Base-by-base conservation (phyloP, 2,888 invertebrate genomes). In the Noctua comes region DNA sequence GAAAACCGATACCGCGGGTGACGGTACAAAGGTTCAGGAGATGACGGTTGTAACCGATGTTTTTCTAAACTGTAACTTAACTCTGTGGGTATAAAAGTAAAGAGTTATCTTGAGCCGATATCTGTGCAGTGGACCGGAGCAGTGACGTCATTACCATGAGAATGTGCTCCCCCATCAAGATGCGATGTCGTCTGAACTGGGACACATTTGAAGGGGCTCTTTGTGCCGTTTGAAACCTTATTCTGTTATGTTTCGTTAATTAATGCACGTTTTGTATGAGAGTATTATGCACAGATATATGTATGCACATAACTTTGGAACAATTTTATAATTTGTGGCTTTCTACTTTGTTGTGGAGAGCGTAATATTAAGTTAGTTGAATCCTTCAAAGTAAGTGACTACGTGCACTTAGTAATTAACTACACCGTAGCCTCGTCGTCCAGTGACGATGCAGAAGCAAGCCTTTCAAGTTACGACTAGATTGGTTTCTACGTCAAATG, bases 1-100 rank as follows among this genome's bases (percentile, higher is more conserved):
- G 31, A n/a, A 5, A 0, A 21, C 36, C 57, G 54, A 27, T 1
- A n/a, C 69, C 43, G 16, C 10, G 3, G 24, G 54, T 21, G 36
- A 11, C 68, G 62, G 27, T 1, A 65, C 73, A 48, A 65, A 80
- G 51, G 57, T 11, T 51, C 31, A 21, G 21, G 51, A 46, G n/a
- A 36, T 16, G 27, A 24, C 27, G 27, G 59, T 36, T 62, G 88
- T 78, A 86, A 88, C 76, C 66, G 80, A 87, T 84, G 82, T 83
- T 83, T 79, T 79, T 62, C 70, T 48, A 78, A 81, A 80, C 70
- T 80, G 86, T 88, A 85, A 88, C 73, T 72, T 79, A 77, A 88
- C 73, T 73, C 73, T 54, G 72, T 70, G 66, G n/a, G 59, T 64
- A 62, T 57, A 64, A 62, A 68, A 80, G 65, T 36, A 43, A 66